A percentile compares a stretch with the other conserved stretches of the same genome.
phyloP scores from a whole-genome alignment of 2,797 vertebrate genomes.

The Chanos chanos region DNA sequence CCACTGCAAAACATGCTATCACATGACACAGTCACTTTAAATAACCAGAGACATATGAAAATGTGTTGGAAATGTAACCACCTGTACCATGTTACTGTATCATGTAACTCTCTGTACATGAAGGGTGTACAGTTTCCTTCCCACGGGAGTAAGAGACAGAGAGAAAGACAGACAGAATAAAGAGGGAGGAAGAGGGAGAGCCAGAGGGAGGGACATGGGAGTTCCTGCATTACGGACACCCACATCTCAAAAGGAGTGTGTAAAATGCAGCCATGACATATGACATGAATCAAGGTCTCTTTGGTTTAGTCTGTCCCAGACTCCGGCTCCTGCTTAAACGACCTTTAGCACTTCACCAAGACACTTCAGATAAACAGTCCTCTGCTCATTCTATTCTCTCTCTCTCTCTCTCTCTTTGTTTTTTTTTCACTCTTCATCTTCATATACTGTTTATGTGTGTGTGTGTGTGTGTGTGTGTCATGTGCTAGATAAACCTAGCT shows the following conservation, averaged over 20 bases:
- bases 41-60: conserved; percentile 49
- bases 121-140: conserved; percentile 38
- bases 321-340: conserved; percentile 52
- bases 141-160: conserved; percentile 20
- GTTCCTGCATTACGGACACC: background rate
- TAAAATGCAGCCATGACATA: conserved; percentile 38
- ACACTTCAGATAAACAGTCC: conserved; percentile 54
- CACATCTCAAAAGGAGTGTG: background rate
- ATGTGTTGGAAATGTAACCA: conserved; percentile 13
- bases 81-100: too few species aligned
- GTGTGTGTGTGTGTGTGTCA: too few species aligned
- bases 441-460: background rate
- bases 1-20: too few species aligned
- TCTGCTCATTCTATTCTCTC: conserved; percentile 1
- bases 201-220: conserved; percentile 8
- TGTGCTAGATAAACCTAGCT: too few species aligned
- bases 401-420: background rate
- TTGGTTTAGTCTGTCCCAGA: conserved; percentile 57
- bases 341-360: conserved; percentile 53
- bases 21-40: conserved; percentile 40
- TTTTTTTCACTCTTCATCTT: background rate
- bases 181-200: conserved; percentile 25
- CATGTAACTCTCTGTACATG: too few species aligned
- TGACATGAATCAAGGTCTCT: conserved; percentile 55
- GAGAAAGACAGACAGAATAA: too few species aligned